Percentiles rank a stretch among this genome's conserved stretches.
phyloP scores from a whole-genome alignment of 2,113 vertebrate species.

The Ceyx margarethae region DNA sequence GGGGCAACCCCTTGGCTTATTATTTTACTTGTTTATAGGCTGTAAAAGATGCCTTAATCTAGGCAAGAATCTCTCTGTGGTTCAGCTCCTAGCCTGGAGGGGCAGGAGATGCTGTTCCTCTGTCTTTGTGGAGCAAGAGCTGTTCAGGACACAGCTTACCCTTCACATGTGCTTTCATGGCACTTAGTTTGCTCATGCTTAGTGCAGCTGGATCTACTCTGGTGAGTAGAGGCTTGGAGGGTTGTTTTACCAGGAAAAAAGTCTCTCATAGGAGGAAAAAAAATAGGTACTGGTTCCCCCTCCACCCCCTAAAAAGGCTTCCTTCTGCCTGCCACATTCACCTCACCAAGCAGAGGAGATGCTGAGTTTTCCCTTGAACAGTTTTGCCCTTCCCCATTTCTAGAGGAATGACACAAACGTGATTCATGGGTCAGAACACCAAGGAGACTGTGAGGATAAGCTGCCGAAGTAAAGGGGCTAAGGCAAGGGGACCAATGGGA shows the following conservation, averaged over 20 bases:
- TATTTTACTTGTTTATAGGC: neutral
- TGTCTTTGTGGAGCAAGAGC: rapidly evolving
- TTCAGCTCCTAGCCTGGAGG: neutral
- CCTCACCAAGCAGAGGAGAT: neutral
- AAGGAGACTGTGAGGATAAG: neutral
- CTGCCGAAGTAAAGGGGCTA: neutral
- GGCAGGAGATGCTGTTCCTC: neutral
- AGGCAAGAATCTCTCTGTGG: neutral
- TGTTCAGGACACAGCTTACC: neutral
- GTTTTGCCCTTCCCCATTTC: neutral
- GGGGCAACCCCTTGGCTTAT: neutral
- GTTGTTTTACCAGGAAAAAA: neutral
- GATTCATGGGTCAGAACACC: neutral
- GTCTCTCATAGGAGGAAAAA: neutral
- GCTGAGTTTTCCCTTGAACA: neutral
- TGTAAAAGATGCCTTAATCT: neutral
- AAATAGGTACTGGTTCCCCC: neutral
- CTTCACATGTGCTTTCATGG: neutral
- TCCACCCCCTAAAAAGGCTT: neutral
- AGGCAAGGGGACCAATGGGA: neutral
- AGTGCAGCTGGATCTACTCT: neutral
- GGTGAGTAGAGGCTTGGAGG: neutral
- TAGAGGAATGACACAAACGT: neutral
- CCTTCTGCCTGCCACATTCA: neutral
- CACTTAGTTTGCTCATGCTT: neutral